A percentile compares a stretch with the other conserved stretches of the same genome.
Conservation (phyloP, 1,140 invertebrate genomes). For the Onthophagus taurus region DNA sequence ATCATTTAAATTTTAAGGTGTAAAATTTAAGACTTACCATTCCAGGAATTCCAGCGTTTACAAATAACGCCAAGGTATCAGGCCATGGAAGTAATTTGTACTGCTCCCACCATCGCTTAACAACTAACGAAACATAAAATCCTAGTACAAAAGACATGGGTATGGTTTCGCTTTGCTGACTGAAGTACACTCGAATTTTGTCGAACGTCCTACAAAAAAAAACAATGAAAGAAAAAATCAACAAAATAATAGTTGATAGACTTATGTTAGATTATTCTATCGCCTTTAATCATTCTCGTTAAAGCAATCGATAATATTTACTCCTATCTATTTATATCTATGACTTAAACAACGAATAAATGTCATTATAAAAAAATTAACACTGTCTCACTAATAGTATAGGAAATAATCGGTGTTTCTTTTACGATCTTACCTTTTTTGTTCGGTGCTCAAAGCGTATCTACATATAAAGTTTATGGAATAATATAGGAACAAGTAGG, state of each 20-base stretch:
- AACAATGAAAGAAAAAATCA: conserved; percentile 17
- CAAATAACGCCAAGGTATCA: conserved; percentile 79
- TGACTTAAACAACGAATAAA: no score
- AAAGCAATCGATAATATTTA: no score
- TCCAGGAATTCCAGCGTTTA: conserved; percentile 82
- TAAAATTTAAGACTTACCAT: conserved; percentile 62
- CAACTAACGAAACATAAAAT: conserved; percentile 86
- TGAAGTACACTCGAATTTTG: conserved; percentile 68
- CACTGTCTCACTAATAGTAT: no score
- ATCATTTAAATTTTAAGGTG: no score
- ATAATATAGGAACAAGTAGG: conserved; percentile 80
- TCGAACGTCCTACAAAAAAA: conserved; percentile 76
- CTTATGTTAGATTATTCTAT: no score
- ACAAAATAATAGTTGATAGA: no score
- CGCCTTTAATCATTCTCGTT: no score
- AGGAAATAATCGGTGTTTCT: no score
- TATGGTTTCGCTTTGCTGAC: conserved; percentile 72
- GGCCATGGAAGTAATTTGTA: conserved; percentile 85
- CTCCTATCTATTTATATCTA: no score
- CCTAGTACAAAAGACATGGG: conserved; percentile 90
- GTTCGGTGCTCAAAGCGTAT: conserved; percentile 67
- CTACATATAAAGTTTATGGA: conserved; percentile 82
- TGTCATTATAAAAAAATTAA: no score
- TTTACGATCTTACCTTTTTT: conserved; percentile 82
- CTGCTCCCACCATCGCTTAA: conserved; percentile 88